Percentiles rank a stretch among this genome's conserved stretches.
Conservation (phyloP, 2,888 invertebrate species). For the Andrena minutula region DNA sequence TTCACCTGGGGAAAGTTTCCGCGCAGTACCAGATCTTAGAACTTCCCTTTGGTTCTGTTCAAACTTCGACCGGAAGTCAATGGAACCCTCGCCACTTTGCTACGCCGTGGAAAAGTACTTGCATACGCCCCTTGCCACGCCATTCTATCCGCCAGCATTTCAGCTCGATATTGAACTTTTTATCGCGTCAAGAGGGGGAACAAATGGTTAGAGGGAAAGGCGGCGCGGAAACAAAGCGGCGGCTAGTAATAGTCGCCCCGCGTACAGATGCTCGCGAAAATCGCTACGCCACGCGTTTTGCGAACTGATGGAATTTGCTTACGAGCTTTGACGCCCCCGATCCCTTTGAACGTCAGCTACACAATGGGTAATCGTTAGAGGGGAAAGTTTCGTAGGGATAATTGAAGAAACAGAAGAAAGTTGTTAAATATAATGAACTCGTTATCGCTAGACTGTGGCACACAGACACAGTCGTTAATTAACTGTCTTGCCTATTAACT, state of each 20-base stretch:
- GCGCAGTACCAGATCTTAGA: slow-evolving; percentile 37
- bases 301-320: slow-evolving; percentile 14
- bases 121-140: slow-evolving; percentile 29
- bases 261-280: slow-evolving; percentile 3
- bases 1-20: slow-evolving; percentile 54
- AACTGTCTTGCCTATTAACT: too few relatives aligned
- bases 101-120: slow-evolving; percentile 48
- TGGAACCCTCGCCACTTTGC: slow-evolving; percentile 58
- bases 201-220: slow-evolving; percentile 41
- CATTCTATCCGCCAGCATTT: slow-evolving; percentile 41
- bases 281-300: not conserved
- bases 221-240: slow-evolving; percentile 48
- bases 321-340: not conserved
- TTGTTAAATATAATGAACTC: not conserved
- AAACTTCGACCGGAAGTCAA: slow-evolving; percentile 62
- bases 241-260: slow-evolving; percentile 22
- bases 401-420: not conserved
- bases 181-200: slow-evolving; percentile 45
- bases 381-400: not conserved
- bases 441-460: not conserved
- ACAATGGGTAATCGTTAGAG: not conserved
- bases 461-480: too few relatives aligned
- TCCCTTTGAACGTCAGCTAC: not conserved
- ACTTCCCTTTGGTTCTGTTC: slow-evolving; percentile 42
- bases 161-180: slow-evolving; percentile 72